phyloP scores from a whole-genome alignment of 2,888 invertebrate genomes.

The Eucera pruinosa region DNA sequence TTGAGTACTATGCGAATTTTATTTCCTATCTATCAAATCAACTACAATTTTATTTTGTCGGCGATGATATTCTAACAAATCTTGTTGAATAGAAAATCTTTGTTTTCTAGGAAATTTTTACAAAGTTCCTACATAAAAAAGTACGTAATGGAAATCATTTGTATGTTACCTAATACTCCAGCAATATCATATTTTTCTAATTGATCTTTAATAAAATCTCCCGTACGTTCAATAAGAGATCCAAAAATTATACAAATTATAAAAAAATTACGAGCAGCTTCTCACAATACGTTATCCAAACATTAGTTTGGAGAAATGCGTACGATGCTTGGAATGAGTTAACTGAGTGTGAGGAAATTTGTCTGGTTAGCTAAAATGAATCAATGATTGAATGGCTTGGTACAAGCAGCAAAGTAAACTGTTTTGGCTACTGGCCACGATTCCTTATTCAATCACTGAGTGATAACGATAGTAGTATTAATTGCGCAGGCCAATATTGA shows the following conservation, averaged over 20 bases:
- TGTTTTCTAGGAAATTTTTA: not conserved
- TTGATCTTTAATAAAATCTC: not conserved
- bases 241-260: constrained; percentile 5
- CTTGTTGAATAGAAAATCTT: not conserved
- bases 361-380: constrained; percentile 58
- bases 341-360: constrained; percentile 64
- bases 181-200: no score
- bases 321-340: constrained; percentile 31
- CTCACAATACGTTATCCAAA: constrained; percentile 55
- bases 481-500: constrained; percentile 68
- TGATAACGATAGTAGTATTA: constrained; percentile 68
- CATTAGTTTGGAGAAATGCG: constrained; percentile 59
- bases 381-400: constrained; percentile 61
- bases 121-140: not conserved
- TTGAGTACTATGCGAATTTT: not conserved
- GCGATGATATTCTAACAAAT: not conserved
- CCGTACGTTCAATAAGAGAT: constrained; percentile 17
- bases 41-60: constrained; percentile 3
- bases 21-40: not conserved
- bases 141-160: not conserved
- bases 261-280: constrained; percentile 46
- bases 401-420: constrained; percentile 66
- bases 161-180: not conserved
- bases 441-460: constrained; percentile 59
- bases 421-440: constrained; percentile 67